Percentiles rank a stretch among this genome's conserved stretches.
phyloP scores from a whole-genome alignment of 2,113 vertebrate genomes.

The Chinchilla lanigera region DNA sequence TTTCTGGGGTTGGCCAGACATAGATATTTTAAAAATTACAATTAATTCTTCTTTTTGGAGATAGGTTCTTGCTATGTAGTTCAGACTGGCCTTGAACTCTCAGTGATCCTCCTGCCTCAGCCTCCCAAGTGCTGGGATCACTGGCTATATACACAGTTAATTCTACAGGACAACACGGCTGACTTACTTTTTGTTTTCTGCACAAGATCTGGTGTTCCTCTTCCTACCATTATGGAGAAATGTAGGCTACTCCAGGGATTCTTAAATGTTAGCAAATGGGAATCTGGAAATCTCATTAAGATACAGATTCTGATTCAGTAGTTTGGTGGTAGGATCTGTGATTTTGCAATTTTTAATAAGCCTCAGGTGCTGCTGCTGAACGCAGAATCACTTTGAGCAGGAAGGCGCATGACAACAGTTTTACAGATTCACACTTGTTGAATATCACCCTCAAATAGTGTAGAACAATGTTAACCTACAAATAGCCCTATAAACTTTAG shows the following conservation, averaged over 20 bases:
- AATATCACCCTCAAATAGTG: conserved; percentile 41
- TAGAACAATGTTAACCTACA: neutral
- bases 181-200: neutral
- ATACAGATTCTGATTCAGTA: conserved; percentile 33
- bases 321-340: neutral
- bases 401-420: conserved; percentile 3
- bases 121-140: neutral
- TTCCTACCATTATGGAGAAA: neutral
- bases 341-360: conserved; percentile 12
- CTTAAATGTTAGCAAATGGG: neutral
- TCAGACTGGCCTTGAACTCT: neutral
- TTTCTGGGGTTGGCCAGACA: neutral
- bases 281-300: conserved; percentile 40
- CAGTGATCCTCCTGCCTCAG: neutral
- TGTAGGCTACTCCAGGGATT: neutral
- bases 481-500: neutral
- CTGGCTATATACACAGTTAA: neutral
- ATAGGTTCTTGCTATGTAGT: neutral
- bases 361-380: neutral
- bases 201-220: neutral
- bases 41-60: neutral
- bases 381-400: neutral
- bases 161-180: neutral
- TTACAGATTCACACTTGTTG: neutral
- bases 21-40: neutral